Base-by-base conservation (phyloP, 2,113 vertebrate genomes). In the Cepphus grylle region DNA sequence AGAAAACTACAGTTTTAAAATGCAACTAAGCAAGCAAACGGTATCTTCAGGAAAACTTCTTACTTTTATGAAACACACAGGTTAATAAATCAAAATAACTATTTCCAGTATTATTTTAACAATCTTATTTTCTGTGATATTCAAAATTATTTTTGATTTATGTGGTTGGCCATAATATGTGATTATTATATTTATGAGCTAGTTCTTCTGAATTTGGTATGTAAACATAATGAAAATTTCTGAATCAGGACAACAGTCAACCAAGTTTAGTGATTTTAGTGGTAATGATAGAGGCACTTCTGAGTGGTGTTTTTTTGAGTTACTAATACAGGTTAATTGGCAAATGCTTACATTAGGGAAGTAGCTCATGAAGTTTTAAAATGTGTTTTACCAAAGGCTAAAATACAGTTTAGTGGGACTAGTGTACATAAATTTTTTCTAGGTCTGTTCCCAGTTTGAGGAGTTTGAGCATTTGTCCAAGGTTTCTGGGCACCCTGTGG, bases 291-390 rank as follows among this genome's bases (percentile, higher is more conserved):
- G 27, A 79, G 11, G 8, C 32, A 47, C 9, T 56, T 56, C 3
- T 29, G 29, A 6, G 7, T 50, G 2, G 5, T 10, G 1, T 0
- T 34, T 42, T 38, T 85, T 81, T 53, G 5, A 52, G 26, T 34
- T 89, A 52, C 10, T n/a, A 34, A 18, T 49, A 10, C 10, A 52
- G 19, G 6, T 40, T 86, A 59, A 65, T 27, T 82, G 55, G 10
- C 32, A 74, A 82, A 38, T 52, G 3, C 14, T 86, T 62, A 17
- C 12, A 72, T 18, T 47, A 26, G 12, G 22, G 83, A 76, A 22
- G 34, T 47, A 47, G 16, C 12, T 82, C 2, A 11, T 66, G 11
- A 49, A 18, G 14, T 53, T 93, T 81, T 56, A 62, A 52, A 70
- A n/a, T 26, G 8, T 40, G 3, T 76, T 81, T 88, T 45, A 72